phyloP scores from a whole-genome alignment of 2,888 invertebrate genomes.

The Xanthia togata region DNA sequence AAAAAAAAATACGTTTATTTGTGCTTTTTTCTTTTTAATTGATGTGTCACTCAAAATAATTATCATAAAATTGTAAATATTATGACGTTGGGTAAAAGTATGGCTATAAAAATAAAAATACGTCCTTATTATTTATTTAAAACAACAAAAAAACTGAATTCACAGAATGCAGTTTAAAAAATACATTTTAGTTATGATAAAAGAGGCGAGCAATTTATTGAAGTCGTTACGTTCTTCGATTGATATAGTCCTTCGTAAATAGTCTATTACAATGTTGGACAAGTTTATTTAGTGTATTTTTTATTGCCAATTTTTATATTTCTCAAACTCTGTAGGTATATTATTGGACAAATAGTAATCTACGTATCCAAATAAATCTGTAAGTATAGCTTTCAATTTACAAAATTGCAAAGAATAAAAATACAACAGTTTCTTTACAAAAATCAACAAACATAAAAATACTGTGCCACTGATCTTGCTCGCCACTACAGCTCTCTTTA shows the following conservation, averaged over 20 bases:
- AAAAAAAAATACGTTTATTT: no score
- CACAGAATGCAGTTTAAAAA: slow-evolving; percentile 67
- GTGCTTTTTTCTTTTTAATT: no score
- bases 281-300: neutral
- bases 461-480: slow-evolving; percentile 22
- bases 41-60: slow-evolving; percentile 15
- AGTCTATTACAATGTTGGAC: neutral
- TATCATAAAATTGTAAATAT: slow-evolving; percentile 34
- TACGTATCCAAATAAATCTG: neutral
- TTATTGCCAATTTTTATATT: neutral
- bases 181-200: slow-evolving; percentile 29
- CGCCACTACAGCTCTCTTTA: slow-evolving; percentile 61
- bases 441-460: slow-evolving; percentile 21
- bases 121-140: slow-evolving; percentile 47
- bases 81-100: slow-evolving; percentile 51
- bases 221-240: neutral
- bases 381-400: neutral
- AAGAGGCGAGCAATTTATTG: slow-evolving; percentile 23
- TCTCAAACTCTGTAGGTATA: neutral
- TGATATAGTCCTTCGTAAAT: neutral
- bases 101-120: slow-evolving; percentile 62
- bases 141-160: slow-evolving; percentile 70
- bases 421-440: neutral
- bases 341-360: neutral
- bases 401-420: neutral